Conservation (phyloP, 2,113 vertebrate genomes). For the Benthochromis sp. region DNA sequence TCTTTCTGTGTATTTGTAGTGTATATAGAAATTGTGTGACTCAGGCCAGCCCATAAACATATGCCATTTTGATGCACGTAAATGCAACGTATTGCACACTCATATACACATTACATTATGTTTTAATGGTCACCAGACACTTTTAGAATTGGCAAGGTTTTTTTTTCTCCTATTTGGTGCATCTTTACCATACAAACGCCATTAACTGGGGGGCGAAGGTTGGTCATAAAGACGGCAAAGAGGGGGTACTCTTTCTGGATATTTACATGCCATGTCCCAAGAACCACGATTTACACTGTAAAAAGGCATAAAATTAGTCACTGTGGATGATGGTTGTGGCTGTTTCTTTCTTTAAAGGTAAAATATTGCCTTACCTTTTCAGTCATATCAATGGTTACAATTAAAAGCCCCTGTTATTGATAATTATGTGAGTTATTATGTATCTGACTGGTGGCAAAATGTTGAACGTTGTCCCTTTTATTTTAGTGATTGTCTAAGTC, state of each 20-base stretch:
- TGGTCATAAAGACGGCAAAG: background rate
- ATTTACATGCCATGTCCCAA: background rate
- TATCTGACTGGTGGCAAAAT: background rate
- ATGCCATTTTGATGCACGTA: accelerated
- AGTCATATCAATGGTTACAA: background rate
- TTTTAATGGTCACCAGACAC: background rate
- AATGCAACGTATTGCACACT: background rate
- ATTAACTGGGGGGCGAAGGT: accelerated
- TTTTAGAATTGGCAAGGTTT: background rate
- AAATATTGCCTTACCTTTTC: background rate
- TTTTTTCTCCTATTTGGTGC: background rate
- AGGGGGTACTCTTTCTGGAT: background rate
- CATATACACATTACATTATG: background rate
- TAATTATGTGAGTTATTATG: background rate
- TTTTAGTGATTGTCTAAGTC: background rate
- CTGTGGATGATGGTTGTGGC: background rate
- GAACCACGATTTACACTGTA: background rate
- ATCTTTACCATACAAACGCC: background rate
- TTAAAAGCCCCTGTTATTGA: background rate
- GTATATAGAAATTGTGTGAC: background rate
- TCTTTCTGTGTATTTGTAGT: background rate
- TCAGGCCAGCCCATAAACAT: background rate
- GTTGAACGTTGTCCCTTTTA: background rate
- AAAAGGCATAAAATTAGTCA: background rate
- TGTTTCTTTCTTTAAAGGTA: background rate